Evolutionary conservation across 2,888 invertebrate genomes (phyloP), one percentile per base, ranked within the genome.

Genomic region (Heliconius erato): DNA sequence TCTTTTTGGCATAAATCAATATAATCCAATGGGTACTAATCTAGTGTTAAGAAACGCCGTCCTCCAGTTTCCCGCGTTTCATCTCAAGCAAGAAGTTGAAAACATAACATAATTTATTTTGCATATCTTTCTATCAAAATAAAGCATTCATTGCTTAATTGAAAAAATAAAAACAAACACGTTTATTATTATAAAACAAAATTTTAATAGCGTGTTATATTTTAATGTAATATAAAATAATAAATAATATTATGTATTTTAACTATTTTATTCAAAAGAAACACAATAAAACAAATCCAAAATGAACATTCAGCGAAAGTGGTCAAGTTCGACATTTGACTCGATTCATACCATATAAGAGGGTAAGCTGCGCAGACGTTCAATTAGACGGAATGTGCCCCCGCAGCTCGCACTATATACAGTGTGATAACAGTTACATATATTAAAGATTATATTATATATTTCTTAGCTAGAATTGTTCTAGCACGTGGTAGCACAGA

Each of bases 371-470:
- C 89, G 89, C 92, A 91, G 92, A 91, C 92, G 88, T 91, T 95
- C 95, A 95, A 95, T 95, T 95, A 95, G 94, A 93, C 90, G 94
- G 95, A 94, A 95, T 94, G 94, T 89, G 90, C 89, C 91, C 91
- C 89, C 89, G 87, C 89, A 88, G 89, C 88, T 87, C 85, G 87
- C 83, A 85, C 85, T 83, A 83, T 87, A 88, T 91, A 94, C 94
- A 94, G 94, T 92, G 90, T 90, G 94, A 87, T 84, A 71, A 74
- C 63, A 78, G 74, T 81, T 82, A 74, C 49, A 44, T n/a, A 32
- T n/a, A n/a, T 63, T n/a, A n/a, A 63, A 54, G 2, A 54, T 54
- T 23, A 23, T 23, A 23, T 54, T 54, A 54, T 54, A 23, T 54
- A 54, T 19, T 23, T 49, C 14, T 49, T 49, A 14, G 14, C 44